A percentile compares a stretch with the other conserved stretches of the same genome.
These are phyloP conservation scores for Cladopsammia gracilis DNA, from an alignment of 64 coral and sea anemone species.

Conservation along the genomic window DNA sequence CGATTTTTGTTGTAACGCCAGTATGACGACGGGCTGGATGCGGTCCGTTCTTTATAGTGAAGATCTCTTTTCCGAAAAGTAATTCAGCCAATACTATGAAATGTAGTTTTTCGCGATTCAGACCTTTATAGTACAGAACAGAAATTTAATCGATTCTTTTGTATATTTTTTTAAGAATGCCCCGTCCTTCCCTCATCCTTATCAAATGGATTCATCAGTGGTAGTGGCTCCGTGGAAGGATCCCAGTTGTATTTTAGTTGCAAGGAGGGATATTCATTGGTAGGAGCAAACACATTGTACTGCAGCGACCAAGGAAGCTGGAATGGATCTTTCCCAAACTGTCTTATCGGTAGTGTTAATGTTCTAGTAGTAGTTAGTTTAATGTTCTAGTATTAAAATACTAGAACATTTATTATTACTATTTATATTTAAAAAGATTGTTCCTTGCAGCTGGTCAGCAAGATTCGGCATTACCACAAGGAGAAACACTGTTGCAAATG, in stretches of 20 bases:
- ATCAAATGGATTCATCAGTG: slow-evolving; percentile 20
- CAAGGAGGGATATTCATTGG: slow-evolving; percentile 13
- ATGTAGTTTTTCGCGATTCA: too few species aligned
- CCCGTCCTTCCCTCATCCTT: neutral
- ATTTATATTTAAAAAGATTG: too few species aligned
- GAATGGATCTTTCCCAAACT: slow-evolving; percentile 19
- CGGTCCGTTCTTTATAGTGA: too few species aligned
- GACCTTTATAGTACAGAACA: neutral
- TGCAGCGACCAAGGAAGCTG: slow-evolving; percentile 21
- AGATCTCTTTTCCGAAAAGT: too few species aligned
- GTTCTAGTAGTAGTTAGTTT: too few species aligned
- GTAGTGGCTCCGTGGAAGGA: slow-evolving; percentile 17
- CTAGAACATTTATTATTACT: too few species aligned
- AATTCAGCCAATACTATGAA: too few species aligned
- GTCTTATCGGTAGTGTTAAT: slow-evolving; percentile 3
- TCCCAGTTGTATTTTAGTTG: neutral
- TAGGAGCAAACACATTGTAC: neutral
- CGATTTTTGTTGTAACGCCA: too few species aligned
- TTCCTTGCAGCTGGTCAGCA: too few species aligned
- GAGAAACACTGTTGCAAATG: too few species aligned
- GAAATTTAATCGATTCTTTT: neutral
- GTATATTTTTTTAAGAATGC: neutral
- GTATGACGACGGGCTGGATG: too few species aligned
- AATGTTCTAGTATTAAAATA: neutral
- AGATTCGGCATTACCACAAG: too few species aligned